Conservation (phyloP, 1,140 invertebrate species). For the Homalodisca vitripennis region DNA sequence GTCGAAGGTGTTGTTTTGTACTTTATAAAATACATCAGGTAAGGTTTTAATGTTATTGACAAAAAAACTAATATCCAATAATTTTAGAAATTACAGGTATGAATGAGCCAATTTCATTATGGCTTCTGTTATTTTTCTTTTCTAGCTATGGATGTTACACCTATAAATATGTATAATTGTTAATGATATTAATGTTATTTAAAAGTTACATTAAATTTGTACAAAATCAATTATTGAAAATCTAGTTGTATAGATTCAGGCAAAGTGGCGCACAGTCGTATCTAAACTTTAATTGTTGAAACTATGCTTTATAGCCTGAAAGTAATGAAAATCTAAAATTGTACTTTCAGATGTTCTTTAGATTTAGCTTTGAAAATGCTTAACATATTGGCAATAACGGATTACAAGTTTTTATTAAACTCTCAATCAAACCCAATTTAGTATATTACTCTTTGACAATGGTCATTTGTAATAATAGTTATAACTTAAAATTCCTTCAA, state of each 20-base stretch:
- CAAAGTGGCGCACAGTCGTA: background rate
- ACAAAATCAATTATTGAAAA: conserved; percentile 29
- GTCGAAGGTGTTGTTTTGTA: too few relatives aligned
- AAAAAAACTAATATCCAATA: too few relatives aligned
- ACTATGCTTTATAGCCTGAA: conserved; percentile 1
- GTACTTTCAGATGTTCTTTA: background rate
- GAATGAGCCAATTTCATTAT: too few relatives aligned
- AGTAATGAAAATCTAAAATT: background rate
- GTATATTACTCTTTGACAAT: background rate
- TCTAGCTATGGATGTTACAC: conserved; percentile 22
- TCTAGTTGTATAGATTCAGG: conserved; percentile 25
- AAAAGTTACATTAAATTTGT: conserved; percentile 25
- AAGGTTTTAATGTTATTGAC: too few relatives aligned
- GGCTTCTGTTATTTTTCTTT: too few relatives aligned
- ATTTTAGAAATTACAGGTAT: too few relatives aligned
- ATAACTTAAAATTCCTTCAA: background rate
- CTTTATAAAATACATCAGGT: too few relatives aligned
- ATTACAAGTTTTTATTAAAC: background rate
- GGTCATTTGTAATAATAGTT: background rate
- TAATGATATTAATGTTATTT: conserved; percentile 27
- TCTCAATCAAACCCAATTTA: background rate
- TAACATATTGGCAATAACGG: background rate
- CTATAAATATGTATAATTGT: conserved; percentile 32
- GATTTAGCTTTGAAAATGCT: conserved; percentile 21
- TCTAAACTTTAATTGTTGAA: background rate